These are phyloP conservation scores for Anguilla anguilla DNA, from an alignment of 2,797 vertebrate genomes.

Conservation along the genomic window DNA sequence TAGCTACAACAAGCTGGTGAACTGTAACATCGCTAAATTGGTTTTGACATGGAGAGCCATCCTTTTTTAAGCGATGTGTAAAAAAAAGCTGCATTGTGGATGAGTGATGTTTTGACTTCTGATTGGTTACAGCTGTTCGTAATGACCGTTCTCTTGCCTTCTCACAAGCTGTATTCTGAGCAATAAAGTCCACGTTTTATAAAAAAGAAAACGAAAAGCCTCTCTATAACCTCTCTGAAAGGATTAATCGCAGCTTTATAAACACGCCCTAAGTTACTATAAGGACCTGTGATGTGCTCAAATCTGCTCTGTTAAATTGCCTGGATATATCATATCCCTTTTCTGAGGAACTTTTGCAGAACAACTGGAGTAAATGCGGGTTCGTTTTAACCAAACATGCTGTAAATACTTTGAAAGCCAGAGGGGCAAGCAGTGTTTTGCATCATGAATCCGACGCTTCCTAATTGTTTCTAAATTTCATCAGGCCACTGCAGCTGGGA, in stretches of 20 bases:
- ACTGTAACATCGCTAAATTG: slow-evolving; percentile 72
- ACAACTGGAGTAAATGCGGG: neutral
- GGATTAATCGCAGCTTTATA: neutral
- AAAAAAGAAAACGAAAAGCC: slow-evolving; percentile 48
- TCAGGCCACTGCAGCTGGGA: no score
- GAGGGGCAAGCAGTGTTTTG: neutral
- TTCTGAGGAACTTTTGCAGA: neutral
- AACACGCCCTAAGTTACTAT: neutral
- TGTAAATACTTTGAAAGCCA: neutral
- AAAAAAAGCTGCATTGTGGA: slow-evolving; percentile 66
- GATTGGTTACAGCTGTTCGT: slow-evolving; percentile 82
- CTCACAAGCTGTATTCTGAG: slow-evolving; percentile 96
- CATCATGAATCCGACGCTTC: neutral
- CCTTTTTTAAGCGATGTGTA: slow-evolving; percentile 69
- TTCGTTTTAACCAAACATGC: neutral
- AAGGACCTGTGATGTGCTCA: neutral
- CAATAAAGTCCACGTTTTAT: slow-evolving; percentile 91
- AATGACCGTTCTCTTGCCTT: slow-evolving; percentile 81
- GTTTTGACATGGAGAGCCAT: slow-evolving; percentile 72
- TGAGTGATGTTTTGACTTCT: slow-evolving; percentile 73
- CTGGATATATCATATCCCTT: neutral
- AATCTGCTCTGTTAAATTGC: neutral
- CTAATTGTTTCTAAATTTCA: neutral
- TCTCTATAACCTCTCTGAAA: neutral
- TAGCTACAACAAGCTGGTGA: slow-evolving; percentile 64